Evolutionary conservation across 2,888 invertebrate genomes (phyloP).

Genomic region (Drosophila pegasa): DNA sequence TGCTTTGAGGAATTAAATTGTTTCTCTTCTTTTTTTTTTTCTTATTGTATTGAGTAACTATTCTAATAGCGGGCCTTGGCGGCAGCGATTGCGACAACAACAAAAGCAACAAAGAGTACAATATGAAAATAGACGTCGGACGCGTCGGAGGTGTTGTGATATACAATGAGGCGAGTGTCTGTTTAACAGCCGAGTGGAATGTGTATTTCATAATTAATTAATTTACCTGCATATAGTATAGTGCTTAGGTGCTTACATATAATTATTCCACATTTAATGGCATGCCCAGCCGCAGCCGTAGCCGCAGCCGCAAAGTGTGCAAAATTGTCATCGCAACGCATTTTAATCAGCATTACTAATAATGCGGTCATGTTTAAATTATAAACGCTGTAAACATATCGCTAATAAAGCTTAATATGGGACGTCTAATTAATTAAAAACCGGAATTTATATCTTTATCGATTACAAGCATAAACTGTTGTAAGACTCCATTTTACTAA

Average conservation of each 20-base stretch:
- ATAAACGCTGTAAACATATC: conserved; percentile 34
- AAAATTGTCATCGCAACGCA: conserved; percentile 17
- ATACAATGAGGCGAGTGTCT: conserved; percentile 12
- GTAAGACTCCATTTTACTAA: neutral
- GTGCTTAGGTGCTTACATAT: neutral
- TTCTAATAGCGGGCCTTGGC: conserved; percentile 63
- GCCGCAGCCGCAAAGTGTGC: conserved; percentile 14
- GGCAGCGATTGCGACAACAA: conserved; percentile 44
- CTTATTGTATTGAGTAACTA: conserved; percentile 24
- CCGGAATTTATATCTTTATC: neutral
- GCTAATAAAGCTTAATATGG: conserved; percentile 36
- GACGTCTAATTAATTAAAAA: conserved; percentile 5
- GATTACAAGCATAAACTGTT: neutral
- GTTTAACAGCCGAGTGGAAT: conserved; percentile 10
- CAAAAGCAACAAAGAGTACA: conserved; percentile 15
- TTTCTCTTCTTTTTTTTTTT: neutral
- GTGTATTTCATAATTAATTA: conserved; percentile 39
- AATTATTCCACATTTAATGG: conserved; percentile 8
- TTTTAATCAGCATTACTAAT: conserved; percentile 40
- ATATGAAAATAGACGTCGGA: conserved; percentile 11
- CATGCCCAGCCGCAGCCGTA: conserved; percentile 7
- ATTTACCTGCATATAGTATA: conserved; percentile 8
- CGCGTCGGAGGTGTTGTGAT: conserved; percentile 9
- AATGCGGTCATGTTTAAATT: conserved; percentile 40
- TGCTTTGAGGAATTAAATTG: conserved; percentile 35